Percentiles rank a stretch among this genome's conserved stretches.
Evolutionary conservation across 2,113 vertebrate species (phyloP).

Genomic region (Suricata suricatta): DNA sequence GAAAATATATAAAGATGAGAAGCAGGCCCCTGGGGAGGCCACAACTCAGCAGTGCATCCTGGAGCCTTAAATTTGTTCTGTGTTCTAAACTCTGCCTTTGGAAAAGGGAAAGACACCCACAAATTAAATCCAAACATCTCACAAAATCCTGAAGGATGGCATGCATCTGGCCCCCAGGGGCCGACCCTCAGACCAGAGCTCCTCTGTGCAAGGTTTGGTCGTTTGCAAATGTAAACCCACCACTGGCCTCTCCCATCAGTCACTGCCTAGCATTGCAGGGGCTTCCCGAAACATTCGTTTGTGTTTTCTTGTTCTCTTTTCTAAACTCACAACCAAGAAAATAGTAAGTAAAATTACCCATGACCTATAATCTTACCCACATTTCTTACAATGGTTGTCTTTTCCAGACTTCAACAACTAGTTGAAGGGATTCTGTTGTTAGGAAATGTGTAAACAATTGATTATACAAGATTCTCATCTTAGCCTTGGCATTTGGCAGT

Average conservation of each 20-base stretch:
- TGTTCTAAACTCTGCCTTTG: conserved; percentile 51
- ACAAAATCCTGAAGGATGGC: conserved; percentile 36
- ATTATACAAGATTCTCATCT: conserved; percentile 59
- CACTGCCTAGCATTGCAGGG: neutral
- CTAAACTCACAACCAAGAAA: conserved; percentile 57
- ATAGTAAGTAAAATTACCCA: conserved; percentile 67
- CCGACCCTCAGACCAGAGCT: neutral
- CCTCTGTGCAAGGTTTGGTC: neutral
- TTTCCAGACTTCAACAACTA: conserved; percentile 41
- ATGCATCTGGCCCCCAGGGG: neutral
- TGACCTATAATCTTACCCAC: conserved; percentile 65
- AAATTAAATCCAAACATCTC: conserved; percentile 60
- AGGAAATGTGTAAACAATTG: conserved; percentile 66
- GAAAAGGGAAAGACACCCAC: conserved; percentile 57
- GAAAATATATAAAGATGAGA: conserved; percentile 36
- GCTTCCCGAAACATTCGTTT: conserved; percentile 52
- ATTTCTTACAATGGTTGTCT: conserved; percentile 71
- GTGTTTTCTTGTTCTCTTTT: conserved; percentile 47
- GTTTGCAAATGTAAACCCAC: neutral
- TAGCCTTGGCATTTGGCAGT: conserved; percentile 51
- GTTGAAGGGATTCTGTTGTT: conserved; percentile 60
- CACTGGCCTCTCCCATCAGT: conserved; percentile 45
- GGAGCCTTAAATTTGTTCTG: neutral
- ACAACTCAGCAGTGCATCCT: conserved; percentile 11
- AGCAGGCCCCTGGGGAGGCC: conserved; percentile 15